Evolutionary conservation across 2,888 invertebrate genomes (phyloP).

Genomic region (Exephanes ischioxanthus): DNA sequence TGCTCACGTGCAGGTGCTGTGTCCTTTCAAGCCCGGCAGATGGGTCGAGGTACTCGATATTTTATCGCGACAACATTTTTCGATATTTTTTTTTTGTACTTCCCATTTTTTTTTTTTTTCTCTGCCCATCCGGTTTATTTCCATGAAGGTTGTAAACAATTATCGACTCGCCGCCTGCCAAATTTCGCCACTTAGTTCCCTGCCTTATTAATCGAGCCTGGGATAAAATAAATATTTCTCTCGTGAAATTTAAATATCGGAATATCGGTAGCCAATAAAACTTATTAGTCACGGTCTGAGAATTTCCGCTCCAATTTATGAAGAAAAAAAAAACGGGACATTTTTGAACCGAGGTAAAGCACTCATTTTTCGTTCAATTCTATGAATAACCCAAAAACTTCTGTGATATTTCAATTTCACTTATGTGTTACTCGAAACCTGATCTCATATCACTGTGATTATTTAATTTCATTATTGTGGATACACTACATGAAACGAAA

Average conservation of each 20-base stretch:
- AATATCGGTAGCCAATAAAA: not conserved
- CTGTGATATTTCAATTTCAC: too few relatives aligned
- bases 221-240: not conserved
- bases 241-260: not conserved
- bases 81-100: not conserved
- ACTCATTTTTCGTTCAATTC: too few relatives aligned
- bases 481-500: too few relatives aligned
- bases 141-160: not conserved
- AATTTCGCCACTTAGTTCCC: not conserved
- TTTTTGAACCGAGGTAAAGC: too few relatives aligned
- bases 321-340: not conserved
- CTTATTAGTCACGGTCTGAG: not conserved
- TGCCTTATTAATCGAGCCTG: not conserved
- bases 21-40: slow-evolving; percentile 28
- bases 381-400: too few relatives aligned
- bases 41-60: slow-evolving; percentile 3
- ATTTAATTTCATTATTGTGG: too few relatives aligned
- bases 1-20: not conserved
- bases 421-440: too few relatives aligned
- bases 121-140: not conserved
- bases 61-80: not conserved
- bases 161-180: not conserved
- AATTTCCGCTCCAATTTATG: not conserved
- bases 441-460: too few relatives aligned
- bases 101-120: not conserved